Evolutionary conservation across 2,888 invertebrate genomes (phyloP), one percentile per base, ranked within the genome.

Genomic region (Cynaeus angustus): DNA sequence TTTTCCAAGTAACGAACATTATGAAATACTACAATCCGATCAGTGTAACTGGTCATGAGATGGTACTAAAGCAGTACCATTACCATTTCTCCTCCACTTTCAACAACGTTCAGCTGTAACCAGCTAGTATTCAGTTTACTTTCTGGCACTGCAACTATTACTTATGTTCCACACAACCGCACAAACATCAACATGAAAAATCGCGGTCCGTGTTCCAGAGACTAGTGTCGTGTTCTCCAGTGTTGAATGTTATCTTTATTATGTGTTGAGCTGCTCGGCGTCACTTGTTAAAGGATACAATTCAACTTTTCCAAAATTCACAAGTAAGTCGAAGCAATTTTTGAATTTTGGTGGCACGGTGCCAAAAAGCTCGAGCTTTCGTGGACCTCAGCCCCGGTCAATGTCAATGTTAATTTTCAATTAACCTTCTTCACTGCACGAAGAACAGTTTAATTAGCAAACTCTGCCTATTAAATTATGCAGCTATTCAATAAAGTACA

Each of bases 11-110:
- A 33, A 33, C 48, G 7, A 33, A 14, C 21, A 10, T 61, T 61
- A 61, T 13, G 50, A 38, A 61, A 50, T 33, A 33, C 12, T 62
- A 14, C 48, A 12, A 37, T 53, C 14, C 26, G 41, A 67, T 52
- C 66, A 41, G 37, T 59, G 66, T 56, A 33, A 45, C 58, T 45
- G 59, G 50, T 59, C 41, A 62, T 66, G 66, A 66, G 70, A 70
- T 70, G 70, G 66, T 70, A 70, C 70, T 66, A 43, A 70, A 74
- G 70, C 72, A 66, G 72, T 73, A 74, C 76, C 72, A 76, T 75
- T 71, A 71, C 71, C 77, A 78, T 79, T 79, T 79, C 79, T 79
- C 78, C 79, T 79, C 70, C 70, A 78, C 79, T 79, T 79, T 79
- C 79, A 68, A 78, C 68, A 55, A 55, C 70, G 70, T 62, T 66